Evolutionary conservation across 2,797 vertebrate species (phyloP), one percentile per base, ranked within the genome.

Genomic region (Girardinus metallicus): DNA sequence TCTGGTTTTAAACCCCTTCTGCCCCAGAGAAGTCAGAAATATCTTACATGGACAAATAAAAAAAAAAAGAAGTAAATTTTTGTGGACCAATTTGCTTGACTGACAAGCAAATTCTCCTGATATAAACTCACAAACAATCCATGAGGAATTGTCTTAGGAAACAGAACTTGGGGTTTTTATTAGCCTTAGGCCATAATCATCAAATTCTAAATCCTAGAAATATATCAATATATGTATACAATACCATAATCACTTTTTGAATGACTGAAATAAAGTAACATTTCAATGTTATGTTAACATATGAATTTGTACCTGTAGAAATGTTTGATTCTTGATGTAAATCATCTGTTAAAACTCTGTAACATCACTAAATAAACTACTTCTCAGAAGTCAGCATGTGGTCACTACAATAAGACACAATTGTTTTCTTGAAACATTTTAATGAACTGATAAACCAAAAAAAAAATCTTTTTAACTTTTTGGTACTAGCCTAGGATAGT

Each of bases 401-500:
- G 34, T 9, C 21, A 39, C 29, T 80, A 62, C 29, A 68, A 34
- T 49, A 53, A 55, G 10, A 83, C 73, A 44, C 4, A 1, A 79
- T 3, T 1, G 16, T 10, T 75, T 87, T 89, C 89, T 94, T 94
- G 77, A 93, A 95, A 93, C 85, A 89, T 81, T 96, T 96, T 96
- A 96, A 96, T 96, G 92, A 94, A 93, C 91, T 84, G 90, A 92
- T 90, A 86, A 89, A 76, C 57, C 41, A 12, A 62, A 62, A 55
- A 88, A 78, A 86, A 76, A 88, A 82, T 81, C 77, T 89, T 34
- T 92, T 91, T 89, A 93, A 86, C 79, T 89, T 92, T 95, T 95
- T 95, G 94, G 94, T 95, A 91, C 94, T 95, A 93, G 92, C 91
- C 95, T 95, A 96, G 91, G 80, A 93, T 92, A 92, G 87, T 83